Evolutionary conservation across 2,888 invertebrate genomes (phyloP).

Genomic region (Drosophila imparisetae): DNA sequence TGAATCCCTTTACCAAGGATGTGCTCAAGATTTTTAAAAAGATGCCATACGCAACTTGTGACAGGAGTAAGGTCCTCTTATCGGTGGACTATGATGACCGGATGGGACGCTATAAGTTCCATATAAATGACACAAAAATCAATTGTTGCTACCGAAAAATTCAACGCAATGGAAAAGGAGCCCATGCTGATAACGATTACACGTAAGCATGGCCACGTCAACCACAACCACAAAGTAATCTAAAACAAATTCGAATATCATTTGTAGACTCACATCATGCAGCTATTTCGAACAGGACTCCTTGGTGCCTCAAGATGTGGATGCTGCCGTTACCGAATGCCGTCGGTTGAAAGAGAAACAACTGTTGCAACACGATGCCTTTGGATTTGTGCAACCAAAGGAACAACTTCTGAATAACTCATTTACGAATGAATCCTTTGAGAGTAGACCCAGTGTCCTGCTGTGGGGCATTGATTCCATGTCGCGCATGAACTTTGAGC

Average conservation of each 20-base stretch:
- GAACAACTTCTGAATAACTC: neutral
- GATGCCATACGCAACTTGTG: slow-evolving; percentile 85
- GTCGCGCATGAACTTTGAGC: slow-evolving; percentile 90
- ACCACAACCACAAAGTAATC: neutral
- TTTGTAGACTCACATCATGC: slow-evolving; percentile 69
- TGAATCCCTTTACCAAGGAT: slow-evolving; percentile 86
- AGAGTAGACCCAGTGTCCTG: slow-evolving; percentile 87
- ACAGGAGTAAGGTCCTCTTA: slow-evolving; percentile 76
- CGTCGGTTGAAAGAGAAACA: slow-evolving; percentile 81
- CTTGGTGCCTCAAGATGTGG: slow-evolving; percentile 65
- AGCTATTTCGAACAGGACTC: slow-evolving; percentile 66
- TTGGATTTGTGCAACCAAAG: slow-evolving; percentile 85
- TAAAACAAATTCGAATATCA: neutral
- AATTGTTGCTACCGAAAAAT: slow-evolving; percentile 82
- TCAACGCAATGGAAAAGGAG: slow-evolving; percentile 69
- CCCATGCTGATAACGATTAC: slow-evolving; percentile 68
- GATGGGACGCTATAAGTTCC: slow-evolving; percentile 62
- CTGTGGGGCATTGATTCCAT: slow-evolving; percentile 94
- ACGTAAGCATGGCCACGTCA: slow-evolving; percentile 57
- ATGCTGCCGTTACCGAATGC: slow-evolving; percentile 73
- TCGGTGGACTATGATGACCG: slow-evolving; percentile 64
- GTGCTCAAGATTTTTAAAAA: slow-evolving; percentile 85
- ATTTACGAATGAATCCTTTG: neutral
- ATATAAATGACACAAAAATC: slow-evolving; percentile 61
- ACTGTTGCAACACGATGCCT: slow-evolving; percentile 84